These are phyloP conservation scores for Falco concolor DNA, from an alignment of 2,797 vertebrate species.

Conservation along the genomic window DNA sequence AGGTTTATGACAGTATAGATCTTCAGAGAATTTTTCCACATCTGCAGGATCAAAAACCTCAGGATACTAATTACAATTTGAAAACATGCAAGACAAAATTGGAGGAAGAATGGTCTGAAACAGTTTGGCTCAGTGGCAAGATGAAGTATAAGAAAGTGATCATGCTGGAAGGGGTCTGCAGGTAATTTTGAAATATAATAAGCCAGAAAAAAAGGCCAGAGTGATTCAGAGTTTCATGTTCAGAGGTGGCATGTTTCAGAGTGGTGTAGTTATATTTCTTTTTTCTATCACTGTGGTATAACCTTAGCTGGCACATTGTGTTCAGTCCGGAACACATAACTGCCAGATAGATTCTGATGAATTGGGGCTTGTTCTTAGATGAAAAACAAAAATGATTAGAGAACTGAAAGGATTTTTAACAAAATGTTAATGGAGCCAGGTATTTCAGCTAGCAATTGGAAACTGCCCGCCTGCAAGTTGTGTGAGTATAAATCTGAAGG, in stretches of 20 bases:
- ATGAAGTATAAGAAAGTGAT: not conserved
- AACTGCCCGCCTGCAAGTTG: not conserved
- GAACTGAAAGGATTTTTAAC: not conserved
- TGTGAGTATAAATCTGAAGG: not conserved
- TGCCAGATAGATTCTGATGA: constrained; percentile 24
- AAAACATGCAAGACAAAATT: not conserved
- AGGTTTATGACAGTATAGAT: not conserved
- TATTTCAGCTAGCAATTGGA: not conserved
- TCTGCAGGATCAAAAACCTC: not conserved
- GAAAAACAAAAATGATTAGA: not conserved
- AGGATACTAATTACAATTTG: not conserved
- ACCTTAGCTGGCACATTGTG: not conserved
- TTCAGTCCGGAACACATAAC: not conserved
- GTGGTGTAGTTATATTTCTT: not conserved
- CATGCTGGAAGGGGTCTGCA: not conserved
- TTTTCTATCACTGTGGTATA: not conserved
- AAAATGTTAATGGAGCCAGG: not conserved
- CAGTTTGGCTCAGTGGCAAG: not conserved
- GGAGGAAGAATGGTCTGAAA: not conserved
- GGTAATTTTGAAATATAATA: not conserved
- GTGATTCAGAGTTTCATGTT: not conserved
- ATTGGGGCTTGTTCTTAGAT: not conserved
- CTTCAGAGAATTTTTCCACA: not conserved
- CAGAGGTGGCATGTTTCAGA: not conserved
- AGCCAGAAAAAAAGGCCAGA: not conserved